Evolutionary conservation across 2,797 vertebrate genomes (phyloP), one percentile per base, ranked within the genome.

Genomic region (Catostomus latipinnis): DNA sequence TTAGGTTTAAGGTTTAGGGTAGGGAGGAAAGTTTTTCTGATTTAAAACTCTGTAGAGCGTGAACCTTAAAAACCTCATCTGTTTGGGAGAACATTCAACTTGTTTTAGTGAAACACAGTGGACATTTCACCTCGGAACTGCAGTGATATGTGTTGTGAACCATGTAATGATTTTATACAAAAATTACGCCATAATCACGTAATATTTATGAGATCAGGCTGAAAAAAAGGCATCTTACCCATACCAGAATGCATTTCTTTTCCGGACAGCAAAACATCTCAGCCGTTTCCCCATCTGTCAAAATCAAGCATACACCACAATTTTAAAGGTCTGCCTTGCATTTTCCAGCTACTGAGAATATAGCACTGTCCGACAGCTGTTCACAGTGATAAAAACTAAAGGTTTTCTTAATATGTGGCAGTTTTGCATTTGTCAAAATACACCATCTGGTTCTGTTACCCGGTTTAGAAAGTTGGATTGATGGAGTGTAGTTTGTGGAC

Each of bases 381-480:
- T 65, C 48, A 56, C 83, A 82, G 85, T 76, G 79, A 84, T 49
- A 74, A 86, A 84, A 81, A 72, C 78, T 77, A 76, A 85, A 72
- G 63, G 22, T 22, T 52, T 85, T 90, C 83, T 85, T 88, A 83
- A 78, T 82, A 85, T 85, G 80, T 87, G 90, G 88, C 80, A 89
- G 84, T 75, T 88, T 91, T 88, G 83, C 81, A 50, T 86, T 88
- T 71, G 65, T 84, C 86, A 86, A 86, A 87, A 85, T 83, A 87
- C 82, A 74, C 83, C 72, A 74, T 90, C 87, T 84, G 87, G 86
- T 84, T 86, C 68, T 13, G 52, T 13, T 63, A 50, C 10, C 16
- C n/a, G 11, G 84, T 90, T 89, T 88, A 76, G 87, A 82, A 86
- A 57, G 4, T 82, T 74, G 69, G 11, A 5, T 50, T 69, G 65